Base-by-base conservation (phyloP, 1,140 invertebrate genomes). In the Aphidius ervi region DNA sequence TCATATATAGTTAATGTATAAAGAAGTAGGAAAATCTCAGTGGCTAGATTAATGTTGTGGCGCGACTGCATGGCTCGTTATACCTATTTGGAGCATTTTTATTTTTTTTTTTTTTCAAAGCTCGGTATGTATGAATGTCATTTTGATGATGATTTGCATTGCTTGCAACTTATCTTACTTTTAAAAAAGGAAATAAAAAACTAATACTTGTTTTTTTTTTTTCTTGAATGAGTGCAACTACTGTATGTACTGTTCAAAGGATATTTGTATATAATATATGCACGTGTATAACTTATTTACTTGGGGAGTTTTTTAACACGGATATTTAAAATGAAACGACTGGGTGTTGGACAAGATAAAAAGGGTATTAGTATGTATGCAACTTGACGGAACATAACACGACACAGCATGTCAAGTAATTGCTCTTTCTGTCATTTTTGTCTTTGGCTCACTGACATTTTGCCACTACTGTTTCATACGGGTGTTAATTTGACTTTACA, bases 401-500 rank as follows among this genome's bases (percentile, higher is more conserved):
- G 45, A 58, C 56, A 67, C 56, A 58, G 58, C 68, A 65, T 73
- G 74, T 72, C 70, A 70, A 74, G 70, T 76, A 74, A 76, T 76
- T 73, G 74, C 72, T 67, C 65, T 63, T 64, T 52, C 62, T 69
- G 67, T 74, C 66, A 66, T 63, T 57, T 45, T 39, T 42, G 42
- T 52, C 37, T n/a, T 43, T 45, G 53, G 42, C 56, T 46, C 57
- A 50, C 46, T 58, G 37, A 63, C 40, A 8, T 20, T 47, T 9
- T 58, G 37, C 31, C 46, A 58, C 40, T 42, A 43, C 10, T 16
- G 42, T 43, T 52, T 59, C 58, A 59, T 63, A 64, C 61, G 52
- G 67, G 68, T 72, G 74, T 73, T 74, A 76, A 76, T 76, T 73
- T 73, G 72, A 71, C 71, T 70, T 66, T 68, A 70, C 64, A 68